phyloP scores from a whole-genome alignment of 2,113 vertebrate species.

The Motacilla alba region DNA sequence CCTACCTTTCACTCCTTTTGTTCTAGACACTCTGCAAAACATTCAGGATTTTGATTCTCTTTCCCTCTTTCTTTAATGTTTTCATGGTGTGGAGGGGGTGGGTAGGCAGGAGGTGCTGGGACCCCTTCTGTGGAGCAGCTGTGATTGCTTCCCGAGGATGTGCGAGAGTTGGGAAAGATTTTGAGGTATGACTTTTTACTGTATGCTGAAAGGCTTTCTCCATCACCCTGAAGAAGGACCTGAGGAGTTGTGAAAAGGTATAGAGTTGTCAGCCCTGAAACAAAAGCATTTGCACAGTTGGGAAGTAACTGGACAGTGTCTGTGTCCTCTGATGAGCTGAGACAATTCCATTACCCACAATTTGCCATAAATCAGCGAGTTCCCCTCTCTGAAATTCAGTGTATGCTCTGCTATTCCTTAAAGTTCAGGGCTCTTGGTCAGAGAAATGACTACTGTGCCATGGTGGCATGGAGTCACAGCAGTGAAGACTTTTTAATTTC shows the following conservation, averaged over 20 bases:
- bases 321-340: constrained; percentile 11
- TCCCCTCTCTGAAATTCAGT: background rate
- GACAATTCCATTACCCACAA: background rate
- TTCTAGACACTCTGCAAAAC: background rate
- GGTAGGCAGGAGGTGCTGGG: background rate
- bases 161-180: background rate
- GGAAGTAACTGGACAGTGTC: constrained; percentile 20
- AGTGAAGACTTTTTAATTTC: background rate
- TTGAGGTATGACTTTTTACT: background rate
- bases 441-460: background rate
- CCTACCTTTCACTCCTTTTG: background rate
- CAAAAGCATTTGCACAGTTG: background rate
- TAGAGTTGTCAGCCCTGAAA: constrained; percentile 23
- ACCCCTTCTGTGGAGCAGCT: constrained; percentile 45
- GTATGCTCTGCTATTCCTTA: background rate
- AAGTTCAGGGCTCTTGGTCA: rapidly evolving
- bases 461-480: background rate
- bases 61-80: background rate
- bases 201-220: background rate
- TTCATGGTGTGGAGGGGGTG: background rate
- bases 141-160: background rate
- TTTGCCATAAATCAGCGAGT: background rate
- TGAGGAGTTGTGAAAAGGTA: constrained; percentile 45
- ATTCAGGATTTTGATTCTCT: background rate
- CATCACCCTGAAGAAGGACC: constrained; percentile 23